phyloP scores from a whole-genome alignment of 2,797 vertebrate genomes.

The Sebastolobus altivelis region DNA sequence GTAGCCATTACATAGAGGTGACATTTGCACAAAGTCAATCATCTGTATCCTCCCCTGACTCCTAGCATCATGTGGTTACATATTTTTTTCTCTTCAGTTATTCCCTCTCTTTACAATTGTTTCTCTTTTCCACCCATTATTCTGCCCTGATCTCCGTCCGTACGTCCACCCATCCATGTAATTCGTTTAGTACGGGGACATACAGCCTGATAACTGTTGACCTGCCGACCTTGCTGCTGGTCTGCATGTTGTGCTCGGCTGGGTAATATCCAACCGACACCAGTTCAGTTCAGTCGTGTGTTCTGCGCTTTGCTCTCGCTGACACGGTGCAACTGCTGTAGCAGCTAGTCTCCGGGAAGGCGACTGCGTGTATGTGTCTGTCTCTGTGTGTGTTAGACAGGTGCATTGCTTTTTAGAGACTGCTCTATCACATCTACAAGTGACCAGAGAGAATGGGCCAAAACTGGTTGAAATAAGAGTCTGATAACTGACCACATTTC shows the following conservation, averaged over 20 bases:
- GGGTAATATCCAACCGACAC: constrained; percentile 32
- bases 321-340: constrained; percentile 24
- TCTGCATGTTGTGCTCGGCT: constrained; percentile 7
- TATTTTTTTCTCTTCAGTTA: not conserved
- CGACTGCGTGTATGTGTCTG: constrained; percentile 4
- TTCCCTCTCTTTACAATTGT: not conserved
- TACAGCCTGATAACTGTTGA: constrained; percentile 30
- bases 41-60: constrained; percentile 30
- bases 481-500: not conserved
- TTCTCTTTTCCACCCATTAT: not conserved
- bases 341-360: constrained; percentile 4
- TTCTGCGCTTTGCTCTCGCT: constrained; percentile 36
- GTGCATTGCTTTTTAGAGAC: constrained; percentile 24
- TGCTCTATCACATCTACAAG: constrained; percentile 24
- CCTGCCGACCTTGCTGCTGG: constrained; percentile 28
- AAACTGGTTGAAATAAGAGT: constrained; percentile 46
- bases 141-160: not conserved
- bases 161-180: constrained; percentile 3
- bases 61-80: not conserved
- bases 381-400: constrained; percentile 16
- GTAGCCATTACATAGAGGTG: constrained; percentile 28
- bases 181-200: constrained; percentile 9
- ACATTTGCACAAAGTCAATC: constrained; percentile 43
- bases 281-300: constrained; percentile 30
- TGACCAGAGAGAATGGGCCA: constrained; percentile 42